phyloP scores from a whole-genome alignment of 2,888 invertebrate genomes.

The Pristionchus maxplancki region DNA sequence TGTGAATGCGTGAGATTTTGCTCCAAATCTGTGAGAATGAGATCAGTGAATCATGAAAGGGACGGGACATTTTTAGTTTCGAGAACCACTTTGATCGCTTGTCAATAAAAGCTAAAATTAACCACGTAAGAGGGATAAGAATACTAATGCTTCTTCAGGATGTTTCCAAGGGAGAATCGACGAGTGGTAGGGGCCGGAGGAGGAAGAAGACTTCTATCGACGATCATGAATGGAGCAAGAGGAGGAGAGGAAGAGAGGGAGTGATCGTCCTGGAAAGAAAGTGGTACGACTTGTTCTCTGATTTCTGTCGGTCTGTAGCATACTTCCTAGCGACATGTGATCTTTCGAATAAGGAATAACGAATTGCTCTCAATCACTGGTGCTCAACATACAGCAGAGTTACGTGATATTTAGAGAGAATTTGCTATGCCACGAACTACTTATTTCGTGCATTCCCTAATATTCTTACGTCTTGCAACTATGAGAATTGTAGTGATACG shows the following conservation, averaged over 20 bases:
- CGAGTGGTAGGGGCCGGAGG: neutral
- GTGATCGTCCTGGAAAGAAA: slow-evolving; percentile 16
- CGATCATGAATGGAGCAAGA: slow-evolving; percentile 42
- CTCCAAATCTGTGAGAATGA: neutral
- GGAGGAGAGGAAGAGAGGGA: slow-evolving; percentile 42
- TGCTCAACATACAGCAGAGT: neutral
- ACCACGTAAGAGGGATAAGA: neutral
- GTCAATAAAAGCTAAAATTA: neutral
- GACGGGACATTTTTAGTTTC: neutral
- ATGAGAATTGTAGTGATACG: too few relatives aligned
- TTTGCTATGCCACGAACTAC: neutral
- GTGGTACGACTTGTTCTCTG: slow-evolving; percentile 7
- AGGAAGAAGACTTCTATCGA: slow-evolving; percentile 38
- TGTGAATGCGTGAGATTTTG: slow-evolving; percentile 5
- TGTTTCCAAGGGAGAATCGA: slow-evolving; percentile 42
- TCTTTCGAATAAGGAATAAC: neutral
- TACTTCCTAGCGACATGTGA: neutral
- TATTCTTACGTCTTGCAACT: neutral
- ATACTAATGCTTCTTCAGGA: slow-evolving; percentile 42
- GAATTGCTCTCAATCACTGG: neutral
- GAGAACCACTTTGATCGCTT: neutral
- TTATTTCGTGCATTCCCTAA: neutral
- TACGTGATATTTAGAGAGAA: neutral
- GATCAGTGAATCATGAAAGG: neutral
- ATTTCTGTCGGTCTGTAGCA: neutral